Base-by-base conservation (phyloP, 2,888 invertebrate genomes). In the Timema cristinae region DNA sequence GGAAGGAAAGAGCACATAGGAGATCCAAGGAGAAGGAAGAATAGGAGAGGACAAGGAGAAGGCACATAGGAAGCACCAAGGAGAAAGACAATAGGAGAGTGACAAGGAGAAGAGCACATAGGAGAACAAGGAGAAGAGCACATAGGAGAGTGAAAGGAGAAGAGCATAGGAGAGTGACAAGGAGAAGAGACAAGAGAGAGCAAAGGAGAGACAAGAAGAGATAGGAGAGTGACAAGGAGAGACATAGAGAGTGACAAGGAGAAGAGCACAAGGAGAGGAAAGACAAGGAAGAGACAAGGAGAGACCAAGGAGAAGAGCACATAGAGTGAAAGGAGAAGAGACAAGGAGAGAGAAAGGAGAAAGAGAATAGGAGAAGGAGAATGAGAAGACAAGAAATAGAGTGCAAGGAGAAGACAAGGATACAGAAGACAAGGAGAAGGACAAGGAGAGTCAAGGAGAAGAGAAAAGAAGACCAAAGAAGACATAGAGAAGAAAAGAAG, bases 321-420 rank as follows among this genome's bases (percentile, higher is more conserved):
- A 13, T 47, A n/a, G 67, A 9, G 50, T n/a, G 50, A 48, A 50
- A 6, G 56, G 10, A 1, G 6, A 32, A 16, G 51, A 13, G n/a
- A n/a, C n/a, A 50, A 47, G 13, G 16, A 68, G 11, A 11, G 51
- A 49, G 68, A n/a, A 7, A 56, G 50, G 66, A n/a, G n/a, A 56
- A 59, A 5, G 48, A 74, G 73, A 63, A 50, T 68, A 49, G 16
- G 59, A 8, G 61, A 47, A 49, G 56, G 52, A n/a, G n/a, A n/a
- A n/a, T n/a, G n/a, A n/a, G n/a, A n/a, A n/a, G n/a, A n/a, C n/a
- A n/a, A 32, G 8, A 54, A 15, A 61, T 49, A 32, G 54, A 13
- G 32, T 13, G 61, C 47, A 59, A 50, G 32, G 69, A 68, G 15
- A 4, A 0, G n/a, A 50, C 7, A 0, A 11, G 0, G 48, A 67